Base-by-base conservation (phyloP, 2,888 invertebrate species). In the Cyclophora albipunctata region DNA sequence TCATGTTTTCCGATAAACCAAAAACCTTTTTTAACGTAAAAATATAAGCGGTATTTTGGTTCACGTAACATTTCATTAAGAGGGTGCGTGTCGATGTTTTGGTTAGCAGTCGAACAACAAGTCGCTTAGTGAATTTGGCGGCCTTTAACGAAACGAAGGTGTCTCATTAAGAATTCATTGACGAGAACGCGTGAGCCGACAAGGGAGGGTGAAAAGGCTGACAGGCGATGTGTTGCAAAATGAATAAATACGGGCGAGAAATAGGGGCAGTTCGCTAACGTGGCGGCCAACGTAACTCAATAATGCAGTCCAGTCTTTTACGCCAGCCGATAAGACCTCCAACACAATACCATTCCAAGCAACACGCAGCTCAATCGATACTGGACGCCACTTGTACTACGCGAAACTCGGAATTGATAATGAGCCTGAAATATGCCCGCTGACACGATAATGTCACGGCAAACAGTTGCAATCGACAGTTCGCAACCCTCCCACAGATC, bases 191-290 rank as follows among this genome's bases (percentile, higher is more conserved):
- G 81, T 76, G 73, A 75, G 75, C 67, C 72, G 75, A 66, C 72
- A 66, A 59, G 73, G 75, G 71, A 73, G 79, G 84, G 81, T 78
- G 81, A 78, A 78, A 78, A 79, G 82, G 78, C 82, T 74, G 82
- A 73, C 83, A 75, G 78, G 77, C 78, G 72, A 81, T 84, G 83
- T 84, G 81, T 88, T 86, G 87, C 87, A 75, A 87, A 88, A 87
- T 86, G 84, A 82, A 87, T 88, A 88, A 86, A 85, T 81, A 80
- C 78, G 77, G 82, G 82, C 82, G 80, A 82, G 86, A 86, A 86
- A 84, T 83, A 82, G 74, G 83, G 87, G 84, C 84, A 86, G 84
- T 81, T 81, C 82, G 81, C 78, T 74, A 70, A 74, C 75, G 76
- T 81, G 80, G 78, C 79, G 75, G 73, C 78, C 78, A 65, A 55